Evolutionary conservation across 2,113 vertebrate genomes (phyloP), one percentile per base, ranked within the genome.

Genomic region (Megaptera novaeangliae): DNA sequence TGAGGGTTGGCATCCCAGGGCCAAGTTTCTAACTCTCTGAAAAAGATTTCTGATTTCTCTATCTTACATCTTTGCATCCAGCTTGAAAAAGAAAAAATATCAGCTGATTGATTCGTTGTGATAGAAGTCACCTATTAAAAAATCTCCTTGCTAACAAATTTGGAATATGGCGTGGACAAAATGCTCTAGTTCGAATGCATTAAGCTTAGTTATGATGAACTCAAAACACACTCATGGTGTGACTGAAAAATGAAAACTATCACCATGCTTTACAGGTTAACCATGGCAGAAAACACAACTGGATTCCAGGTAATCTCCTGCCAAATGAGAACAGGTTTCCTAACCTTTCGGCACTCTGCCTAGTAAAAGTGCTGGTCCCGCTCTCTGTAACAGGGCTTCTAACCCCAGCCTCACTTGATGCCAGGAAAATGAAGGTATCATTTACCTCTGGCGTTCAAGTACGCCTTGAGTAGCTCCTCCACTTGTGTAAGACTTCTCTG

Each of bases 21-120:
- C 82, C 83, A 90, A 64, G n/a, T 89, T 93, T 96, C 68, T 63
- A 90, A 64, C 55, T 71, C 82, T 85, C 55, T 77, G 46, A 17
- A 91, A 91, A 86, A 92, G 46, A 86, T 31, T 39, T 39, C 83
- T 68, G 49, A 86, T 52, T 95, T 94, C 80, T 92, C 78, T 90
- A 49, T 27, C 46, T 29, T 64, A 1, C 61, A 49, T 90, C 75
- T 69, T 78, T 88, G 13, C 13, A 87, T 29, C 46, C 2, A 72
- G 31, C 25, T 95, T 91, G 49, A 46, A 75, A 75, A 78, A 81
- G 61, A 9, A 49, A 52, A 69, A 55, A 64, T 23, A 66, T 23
- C 31, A 36, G 36, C 9, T 36, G 6, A 46, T 21, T 34, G 25
- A 82, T 83, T 95, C 71, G 21, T 63, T 61, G n/a, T n/a, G 31